A percentile compares a stretch with the other conserved stretches of the same genome.
These are phyloP conservation scores for Globicephala melas DNA, from an alignment of 2,113 vertebrate genomes.

Conservation along the genomic window DNA sequence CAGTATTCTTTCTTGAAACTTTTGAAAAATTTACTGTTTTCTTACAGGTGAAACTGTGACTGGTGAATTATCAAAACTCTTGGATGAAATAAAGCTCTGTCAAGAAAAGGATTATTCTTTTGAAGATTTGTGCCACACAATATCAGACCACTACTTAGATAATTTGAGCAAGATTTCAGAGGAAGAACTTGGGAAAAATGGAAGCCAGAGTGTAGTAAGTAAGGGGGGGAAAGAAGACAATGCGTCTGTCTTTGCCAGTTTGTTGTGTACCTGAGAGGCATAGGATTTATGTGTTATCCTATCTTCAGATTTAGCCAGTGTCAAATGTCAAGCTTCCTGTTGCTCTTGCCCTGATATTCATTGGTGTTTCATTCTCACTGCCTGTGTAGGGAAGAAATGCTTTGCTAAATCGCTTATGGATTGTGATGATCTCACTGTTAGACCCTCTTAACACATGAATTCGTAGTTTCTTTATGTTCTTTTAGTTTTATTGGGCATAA, in stretches of 20 bases:
- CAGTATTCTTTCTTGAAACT: neutral
- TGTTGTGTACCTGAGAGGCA: neutral
- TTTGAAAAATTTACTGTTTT: constrained; percentile 12
- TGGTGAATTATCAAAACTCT: constrained; percentile 94
- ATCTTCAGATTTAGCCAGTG: neutral
- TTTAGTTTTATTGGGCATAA: neutral
- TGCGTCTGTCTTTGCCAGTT: neutral
- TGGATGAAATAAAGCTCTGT: constrained; percentile 96
- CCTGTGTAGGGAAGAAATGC: neutral
- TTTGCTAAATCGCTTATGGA: neutral
- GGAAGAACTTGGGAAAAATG: constrained; percentile 89
- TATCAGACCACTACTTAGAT: constrained; percentile 96
- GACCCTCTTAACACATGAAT: neutral
- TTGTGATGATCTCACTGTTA: neutral
- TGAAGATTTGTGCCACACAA: constrained; percentile 95
- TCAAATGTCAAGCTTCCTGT: neutral
- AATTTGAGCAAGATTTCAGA: constrained; percentile 94
- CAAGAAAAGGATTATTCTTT: constrained; percentile 97
- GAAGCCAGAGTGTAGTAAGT: constrained; percentile 89
- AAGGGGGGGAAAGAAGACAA: constrained; percentile 70
- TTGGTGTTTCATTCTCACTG: neutral
- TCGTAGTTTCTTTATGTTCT: neutral
- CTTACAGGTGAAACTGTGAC: constrained; percentile 93
- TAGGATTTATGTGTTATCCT: neutral
- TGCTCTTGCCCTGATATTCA: neutral